Evolutionary conservation across 1,140 invertebrate genomes (phyloP).

Genomic region (Amyelois transitella): DNA sequence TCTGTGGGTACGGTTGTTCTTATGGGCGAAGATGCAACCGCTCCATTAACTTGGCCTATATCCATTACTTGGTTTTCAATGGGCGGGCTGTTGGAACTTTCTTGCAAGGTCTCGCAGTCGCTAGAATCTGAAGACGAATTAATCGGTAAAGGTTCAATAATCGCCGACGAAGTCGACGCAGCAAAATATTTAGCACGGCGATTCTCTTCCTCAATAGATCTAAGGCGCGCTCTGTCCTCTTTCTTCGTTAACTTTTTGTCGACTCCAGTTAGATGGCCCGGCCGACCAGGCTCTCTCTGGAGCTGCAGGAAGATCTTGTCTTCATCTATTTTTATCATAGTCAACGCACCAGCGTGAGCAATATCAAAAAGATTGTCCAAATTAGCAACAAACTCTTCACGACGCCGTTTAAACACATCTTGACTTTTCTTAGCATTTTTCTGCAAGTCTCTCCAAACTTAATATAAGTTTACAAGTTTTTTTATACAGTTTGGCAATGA

Average conservation of each 20-base stretch:
- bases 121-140: too few species aligned
- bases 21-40: too few species aligned
- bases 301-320: conserved; percentile 32
- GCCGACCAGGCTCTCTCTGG: conserved; percentile 26
- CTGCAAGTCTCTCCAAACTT: too few species aligned
- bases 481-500: conserved; percentile 18
- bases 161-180: neutral
- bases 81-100: too few species aligned
- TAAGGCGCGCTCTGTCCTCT: conserved; percentile 33
- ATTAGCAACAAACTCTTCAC: too few species aligned
- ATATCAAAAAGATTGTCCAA: too few species aligned
- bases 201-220: neutral
- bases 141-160: too few species aligned
- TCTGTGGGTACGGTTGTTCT: too few species aligned
- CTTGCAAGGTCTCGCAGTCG: too few species aligned
- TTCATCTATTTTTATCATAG: conserved; percentile 26
- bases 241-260: conserved; percentile 29
- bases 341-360: too few species aligned
- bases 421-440: conserved; percentile 27
- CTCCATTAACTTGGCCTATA: too few species aligned
- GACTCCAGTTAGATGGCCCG: conserved; percentile 21
- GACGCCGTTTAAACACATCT: conserved; percentile 19
- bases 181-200: neutral
- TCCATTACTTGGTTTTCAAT: too few species aligned
- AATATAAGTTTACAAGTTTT: conserved; percentile 10